Percentiles rank a stretch among this genome's conserved stretches.
phyloP scores from a whole-genome alignment of 2,888 invertebrate species.

The Automeris io region DNA sequence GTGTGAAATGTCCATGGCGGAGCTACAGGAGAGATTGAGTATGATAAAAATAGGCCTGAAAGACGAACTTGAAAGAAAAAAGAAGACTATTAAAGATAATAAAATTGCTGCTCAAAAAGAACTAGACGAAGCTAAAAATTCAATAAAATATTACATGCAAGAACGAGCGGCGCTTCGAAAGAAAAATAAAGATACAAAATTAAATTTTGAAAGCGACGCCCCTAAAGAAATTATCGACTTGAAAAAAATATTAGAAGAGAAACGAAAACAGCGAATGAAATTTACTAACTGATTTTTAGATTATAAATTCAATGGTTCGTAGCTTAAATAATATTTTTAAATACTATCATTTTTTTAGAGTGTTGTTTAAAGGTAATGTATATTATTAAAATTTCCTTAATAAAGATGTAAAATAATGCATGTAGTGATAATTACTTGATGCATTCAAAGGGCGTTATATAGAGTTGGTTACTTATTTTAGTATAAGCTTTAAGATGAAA shows the following conservation, averaged over 20 bases:
- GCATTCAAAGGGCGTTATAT: slow-evolving; percentile 16
- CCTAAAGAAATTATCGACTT: slow-evolving; percentile 65
- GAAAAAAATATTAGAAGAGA: slow-evolving; percentile 66
- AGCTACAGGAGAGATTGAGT: slow-evolving; percentile 74
- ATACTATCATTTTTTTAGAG: not conserved
- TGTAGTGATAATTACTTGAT: slow-evolving; percentile 11
- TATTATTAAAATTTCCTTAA: too few species aligned
- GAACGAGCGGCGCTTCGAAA: slow-evolving; percentile 43
- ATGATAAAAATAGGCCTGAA: slow-evolving; percentile 67
- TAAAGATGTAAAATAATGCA: too few species aligned
- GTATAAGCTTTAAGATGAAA: slow-evolving; percentile 41
- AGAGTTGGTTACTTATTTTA: slow-evolving; percentile 38
- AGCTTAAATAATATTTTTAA: not conserved
- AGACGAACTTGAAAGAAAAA: slow-evolving; percentile 72
- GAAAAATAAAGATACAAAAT: slow-evolving; percentile 36
- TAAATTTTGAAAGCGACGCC: slow-evolving; percentile 20
- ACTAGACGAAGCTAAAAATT: slow-evolving; percentile 61
- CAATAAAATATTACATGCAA: slow-evolving; percentile 50
- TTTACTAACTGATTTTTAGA: slow-evolving; percentile 19
- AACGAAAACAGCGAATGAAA: slow-evolving; percentile 50
- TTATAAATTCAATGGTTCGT: slow-evolving; percentile 1
- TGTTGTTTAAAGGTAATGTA: too few species aligned
- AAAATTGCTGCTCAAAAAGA: slow-evolving; percentile 61
- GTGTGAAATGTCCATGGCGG: slow-evolving; percentile 81
- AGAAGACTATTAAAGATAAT: slow-evolving; percentile 52